These are phyloP conservation scores for Brachionus plicatilis DNA, from an alignment of 1,140 invertebrate genomes.

Conservation along the genomic window DNA sequence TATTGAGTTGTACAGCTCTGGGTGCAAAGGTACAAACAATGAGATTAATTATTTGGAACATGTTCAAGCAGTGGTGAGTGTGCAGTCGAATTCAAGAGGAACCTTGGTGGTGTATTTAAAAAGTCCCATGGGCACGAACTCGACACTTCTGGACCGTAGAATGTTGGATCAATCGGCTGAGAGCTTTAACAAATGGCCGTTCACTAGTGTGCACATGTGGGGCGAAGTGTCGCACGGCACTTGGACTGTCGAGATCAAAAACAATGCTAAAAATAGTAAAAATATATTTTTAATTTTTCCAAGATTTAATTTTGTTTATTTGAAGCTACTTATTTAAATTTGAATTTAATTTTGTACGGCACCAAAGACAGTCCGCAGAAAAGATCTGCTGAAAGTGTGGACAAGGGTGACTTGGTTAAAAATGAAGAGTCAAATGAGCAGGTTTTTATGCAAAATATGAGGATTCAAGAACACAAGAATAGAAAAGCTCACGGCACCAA, in stretches of 20 bases:
- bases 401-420: background rate
- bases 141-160: conserved; percentile 45
- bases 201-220: conserved; percentile 77
- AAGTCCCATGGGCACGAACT: conserved; percentile 44
- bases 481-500: background rate
- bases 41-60: conserved; percentile 81
- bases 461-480: background rate
- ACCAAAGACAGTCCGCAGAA: conserved; percentile 39
- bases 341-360: conserved; percentile 37
- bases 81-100: conserved; percentile 66
- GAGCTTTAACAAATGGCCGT: conserved; percentile 59
- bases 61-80: conserved; percentile 64
- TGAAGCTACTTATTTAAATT: conserved; percentile 31
- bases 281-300: background rate
- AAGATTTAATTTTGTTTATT: background rate
- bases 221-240: conserved; percentile 48
- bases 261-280: conserved; percentile 36
- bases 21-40: conserved; percentile 7
- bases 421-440: background rate
- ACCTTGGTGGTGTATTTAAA: conserved; percentile 70
- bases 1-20: conserved; percentile 27
- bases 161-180: conserved; percentile 44
- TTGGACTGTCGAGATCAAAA: conserved; percentile 33
- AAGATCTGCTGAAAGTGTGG: background rate
- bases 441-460: background rate